These are phyloP conservation scores for Ammodytes marinus DNA, from an alignment of 2,113 vertebrate species.

Conservation along the genomic window DNA sequence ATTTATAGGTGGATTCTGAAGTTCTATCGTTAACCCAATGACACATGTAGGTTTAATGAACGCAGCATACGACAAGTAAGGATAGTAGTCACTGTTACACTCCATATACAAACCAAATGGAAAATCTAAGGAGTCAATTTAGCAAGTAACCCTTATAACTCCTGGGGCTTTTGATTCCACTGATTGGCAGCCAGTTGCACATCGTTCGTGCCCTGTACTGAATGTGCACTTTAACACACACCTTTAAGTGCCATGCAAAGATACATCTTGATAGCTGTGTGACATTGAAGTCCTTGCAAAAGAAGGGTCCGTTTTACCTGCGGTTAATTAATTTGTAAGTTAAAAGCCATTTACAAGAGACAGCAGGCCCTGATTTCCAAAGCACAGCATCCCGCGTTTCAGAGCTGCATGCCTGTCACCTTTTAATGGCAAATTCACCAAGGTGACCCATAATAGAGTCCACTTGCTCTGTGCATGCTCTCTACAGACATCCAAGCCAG, in stretches of 20 bases:
- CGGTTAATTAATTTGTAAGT: slow-evolving; percentile 65
- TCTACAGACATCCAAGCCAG: slow-evolving; percentile 69
- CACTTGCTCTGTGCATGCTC: slow-evolving; percentile 57
- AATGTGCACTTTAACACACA: slow-evolving; percentile 41
- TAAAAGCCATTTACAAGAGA: slow-evolving; percentile 71
- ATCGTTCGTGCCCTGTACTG: slow-evolving; percentile 22
- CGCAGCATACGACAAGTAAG: slow-evolving; percentile 6
- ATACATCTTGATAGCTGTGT: slow-evolving; percentile 42
- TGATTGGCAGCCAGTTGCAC: slow-evolving; percentile 65
- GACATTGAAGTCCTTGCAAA: slow-evolving; percentile 39
- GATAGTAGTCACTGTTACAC: slow-evolving; percentile 31
- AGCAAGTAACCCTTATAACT: slow-evolving; percentile 59
- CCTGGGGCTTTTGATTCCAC: slow-evolving; percentile 46
- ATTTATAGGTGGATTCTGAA: slow-evolving; percentile 29
- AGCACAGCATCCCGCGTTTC: slow-evolving; percentile 65
- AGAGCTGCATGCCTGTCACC: slow-evolving; percentile 76
- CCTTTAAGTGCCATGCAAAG: slow-evolving; percentile 39
- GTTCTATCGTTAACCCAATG: slow-evolving; percentile 34
- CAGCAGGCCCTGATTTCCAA: slow-evolving; percentile 67
- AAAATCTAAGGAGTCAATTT: slow-evolving; percentile 73
- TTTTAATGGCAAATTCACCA: slow-evolving; percentile 77
- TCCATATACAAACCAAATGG: slow-evolving; percentile 49
- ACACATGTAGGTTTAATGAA: slow-evolving; percentile 44
- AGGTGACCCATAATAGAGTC: slow-evolving; percentile 80
- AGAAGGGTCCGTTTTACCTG: slow-evolving; percentile 20